Evolutionary conservation across 2,888 invertebrate genomes (phyloP), one percentile per base, ranked within the genome.

Genomic region (Cremastobaeus sp.): DNA sequence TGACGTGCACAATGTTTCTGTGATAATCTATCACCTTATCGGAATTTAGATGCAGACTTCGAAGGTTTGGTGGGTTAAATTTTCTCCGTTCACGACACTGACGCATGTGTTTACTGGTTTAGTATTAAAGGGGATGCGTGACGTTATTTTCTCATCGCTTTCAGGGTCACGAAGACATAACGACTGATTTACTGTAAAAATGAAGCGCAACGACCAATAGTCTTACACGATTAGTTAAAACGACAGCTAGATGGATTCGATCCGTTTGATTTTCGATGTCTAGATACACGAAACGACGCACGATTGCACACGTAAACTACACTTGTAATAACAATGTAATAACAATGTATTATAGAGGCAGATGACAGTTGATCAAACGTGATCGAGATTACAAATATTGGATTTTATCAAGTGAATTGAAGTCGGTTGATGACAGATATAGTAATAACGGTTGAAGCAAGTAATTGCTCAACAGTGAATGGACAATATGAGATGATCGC

Each of bases 401-500:
- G n/a, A n/a, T n/a, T n/a, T n/a, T n/a, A 37, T 11, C 11, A 15
- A 15, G 34, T 14, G 62, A 52, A 50, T 52, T 47, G 54, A 47
- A 55, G 30, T 37, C 14, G 37, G 45, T 14, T 35, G 25, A 76
- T 70, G 54, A 48, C 28, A 14, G 34, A 76, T 69, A 64, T 55
- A 76, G 69, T 78, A 79, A 77, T 76, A 76, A 77, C 76, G 57
- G 78, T 78, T 77, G 78, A 73, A 68, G 77, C 62, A 55, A 43
- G 35, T n/a, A 72, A 45, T 62, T 74, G 68, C 69, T 65, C 70
- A 74, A 21, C 66, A 50, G 62, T 71, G 57, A 62, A 71, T 64
- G 71, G 75, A 71, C 75, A 71, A 75, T 75, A 75, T 71, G 70
- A 71, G 55, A 66, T 55, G 70, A 70, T 74, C 62, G 55, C 50